Percentiles rank a stretch among this genome's conserved stretches.
Conservation (phyloP, 2,113 vertebrate genomes). For the Engystomops pustulosus region DNA sequence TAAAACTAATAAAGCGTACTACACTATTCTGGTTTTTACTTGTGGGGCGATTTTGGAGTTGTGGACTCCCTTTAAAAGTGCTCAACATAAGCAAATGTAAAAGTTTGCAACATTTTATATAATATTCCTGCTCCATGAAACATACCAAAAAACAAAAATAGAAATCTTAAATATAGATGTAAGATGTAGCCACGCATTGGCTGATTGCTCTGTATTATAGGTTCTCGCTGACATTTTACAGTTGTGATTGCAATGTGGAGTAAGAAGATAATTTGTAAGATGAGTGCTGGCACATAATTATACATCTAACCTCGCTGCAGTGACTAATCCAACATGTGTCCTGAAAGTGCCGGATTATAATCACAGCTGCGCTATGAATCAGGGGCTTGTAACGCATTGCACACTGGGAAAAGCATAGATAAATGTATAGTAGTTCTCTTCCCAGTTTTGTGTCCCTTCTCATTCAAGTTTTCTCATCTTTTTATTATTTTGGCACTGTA, state of each 20-base stretch:
- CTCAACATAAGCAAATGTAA: too few relatives aligned
- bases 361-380: conserved; percentile 39
- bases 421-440: background rate
- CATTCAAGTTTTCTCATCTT: background rate
- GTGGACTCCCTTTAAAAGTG: too few relatives aligned
- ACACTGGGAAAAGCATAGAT: conserved; percentile 24
- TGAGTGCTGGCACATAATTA: conserved; percentile 30
- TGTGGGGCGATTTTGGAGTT: too few relatives aligned
- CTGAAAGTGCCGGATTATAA: conserved; percentile 10
- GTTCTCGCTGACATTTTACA: conserved; percentile 2
- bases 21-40: too few relatives aligned
- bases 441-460: background rate
- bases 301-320: background rate
- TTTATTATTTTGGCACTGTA: too few relatives aligned
- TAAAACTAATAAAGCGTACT: too few relatives aligned
- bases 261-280: conserved; percentile 15
- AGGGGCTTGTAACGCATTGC: conserved; percentile 26
- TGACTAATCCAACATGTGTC: conserved; percentile 43
- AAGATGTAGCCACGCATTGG: background rate
- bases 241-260: conserved; percentile 8
- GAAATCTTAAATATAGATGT: background rate
- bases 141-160: background rate
- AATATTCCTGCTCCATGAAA: too few relatives aligned
- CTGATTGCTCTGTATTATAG: conserved; percentile 6
- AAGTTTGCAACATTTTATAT: too few relatives aligned